These are phyloP conservation scores for Halichondria panicea DNA, from an alignment of 37 sponge, comb jelly and placozoan species.

Conservation along the genomic window DNA sequence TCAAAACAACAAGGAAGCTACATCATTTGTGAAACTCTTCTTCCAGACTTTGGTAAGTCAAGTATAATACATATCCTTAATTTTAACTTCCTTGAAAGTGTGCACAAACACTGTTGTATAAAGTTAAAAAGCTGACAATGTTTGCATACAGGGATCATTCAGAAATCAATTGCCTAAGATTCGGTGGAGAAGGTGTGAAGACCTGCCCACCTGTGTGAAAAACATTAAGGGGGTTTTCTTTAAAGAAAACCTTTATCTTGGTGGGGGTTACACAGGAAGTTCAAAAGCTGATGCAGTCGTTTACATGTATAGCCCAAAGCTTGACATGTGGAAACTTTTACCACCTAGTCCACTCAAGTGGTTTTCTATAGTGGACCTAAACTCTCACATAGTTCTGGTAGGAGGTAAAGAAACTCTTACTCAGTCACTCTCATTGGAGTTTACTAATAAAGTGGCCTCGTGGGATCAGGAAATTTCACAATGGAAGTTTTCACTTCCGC, in stretches of 20 bases:
- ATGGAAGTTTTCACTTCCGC: conserved; percentile 19
- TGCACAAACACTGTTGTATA: neutral
- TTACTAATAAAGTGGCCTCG: conserved; percentile 18
- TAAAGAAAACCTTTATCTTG: conserved; percentile 15
- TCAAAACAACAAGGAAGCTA: conserved; percentile 50
- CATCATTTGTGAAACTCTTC: conserved; percentile 63
- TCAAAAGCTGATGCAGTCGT: conserved; percentile 6
- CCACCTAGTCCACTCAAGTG: conserved; percentile 32
- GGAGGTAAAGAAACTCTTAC: conserved; percentile 34
- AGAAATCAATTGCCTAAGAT: neutral
- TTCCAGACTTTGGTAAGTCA: conserved; percentile 52
- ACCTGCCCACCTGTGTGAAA: conserved; percentile 18
- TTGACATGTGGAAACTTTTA: conserved; percentile 28
- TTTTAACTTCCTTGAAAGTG: neutral
- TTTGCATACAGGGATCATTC: neutral
- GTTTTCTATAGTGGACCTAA: conserved; percentile 24
- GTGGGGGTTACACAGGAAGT: conserved; percentile 23
- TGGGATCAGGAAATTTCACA: neutral
- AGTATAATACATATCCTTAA: neutral
- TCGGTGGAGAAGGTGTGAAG: conserved; percentile 3
- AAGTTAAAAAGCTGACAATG: neutral
- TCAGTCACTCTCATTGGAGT: neutral
- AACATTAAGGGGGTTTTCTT: conserved; percentile 17
- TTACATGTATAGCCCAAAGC: conserved; percentile 4
- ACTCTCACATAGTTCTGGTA: conserved; percentile 10